Percentiles rank a stretch among this genome's conserved stretches.
Evolutionary conservation across 2,888 invertebrate genomes (phyloP).

Genomic region (Epirrita christyi): DNA sequence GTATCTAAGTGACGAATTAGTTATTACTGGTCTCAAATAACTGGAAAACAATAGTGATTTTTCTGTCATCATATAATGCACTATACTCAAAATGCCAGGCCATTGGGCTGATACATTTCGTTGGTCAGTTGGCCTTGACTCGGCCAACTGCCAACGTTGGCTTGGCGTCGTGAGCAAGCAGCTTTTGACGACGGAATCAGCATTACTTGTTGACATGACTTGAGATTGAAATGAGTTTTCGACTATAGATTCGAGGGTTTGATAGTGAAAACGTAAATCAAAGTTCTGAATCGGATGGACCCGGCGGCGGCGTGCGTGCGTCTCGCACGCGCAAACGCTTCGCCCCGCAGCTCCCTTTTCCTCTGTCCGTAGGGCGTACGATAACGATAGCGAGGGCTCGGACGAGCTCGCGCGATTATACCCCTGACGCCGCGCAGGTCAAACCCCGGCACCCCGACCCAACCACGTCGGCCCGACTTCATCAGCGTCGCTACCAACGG

Average conservation of each 20-base stretch:
- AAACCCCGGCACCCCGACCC: conserved; percentile 96
- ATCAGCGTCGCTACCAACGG: conserved; percentile 89
- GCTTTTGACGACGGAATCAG: background rate
- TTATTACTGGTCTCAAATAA: background rate
- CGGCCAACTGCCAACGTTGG: background rate
- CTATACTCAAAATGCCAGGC: background rate
- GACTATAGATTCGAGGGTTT: background rate
- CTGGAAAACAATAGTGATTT: background rate
- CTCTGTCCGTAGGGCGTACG: conserved; percentile 85
- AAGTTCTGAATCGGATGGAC: conserved; percentile 46
- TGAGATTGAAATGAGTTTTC: conserved; percentile 2
- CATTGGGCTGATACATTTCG: background rate
- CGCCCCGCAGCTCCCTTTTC: conserved; percentile 83
- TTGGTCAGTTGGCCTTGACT: background rate
- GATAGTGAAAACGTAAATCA: background rate
- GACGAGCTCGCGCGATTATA: conserved; percentile 84
- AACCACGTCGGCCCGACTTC: conserved; percentile 94
- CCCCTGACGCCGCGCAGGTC: conserved; percentile 89
- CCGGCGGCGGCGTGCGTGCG: conserved; percentile 57
- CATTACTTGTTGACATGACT: background rate
- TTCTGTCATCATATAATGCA: background rate
- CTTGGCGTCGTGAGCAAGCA: background rate
- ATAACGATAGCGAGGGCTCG: conserved; percentile 82
- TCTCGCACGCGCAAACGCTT: conserved; percentile 76
- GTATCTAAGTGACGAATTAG: background rate